Percentiles rank a stretch among this genome's conserved stretches.
Evolutionary conservation across 2,888 invertebrate species (phyloP).

Genomic region (Tipula confusa): DNA sequence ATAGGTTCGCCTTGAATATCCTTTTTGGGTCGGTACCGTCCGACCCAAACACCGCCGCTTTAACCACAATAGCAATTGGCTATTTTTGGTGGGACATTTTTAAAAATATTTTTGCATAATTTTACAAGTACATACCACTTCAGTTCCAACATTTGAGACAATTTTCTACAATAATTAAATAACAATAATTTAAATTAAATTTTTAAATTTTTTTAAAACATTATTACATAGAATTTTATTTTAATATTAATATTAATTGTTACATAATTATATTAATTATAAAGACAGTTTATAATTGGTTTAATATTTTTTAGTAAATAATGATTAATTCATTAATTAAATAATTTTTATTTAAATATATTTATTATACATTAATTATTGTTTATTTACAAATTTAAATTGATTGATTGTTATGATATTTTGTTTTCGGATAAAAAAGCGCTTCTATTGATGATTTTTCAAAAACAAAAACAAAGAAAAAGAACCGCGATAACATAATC

Average conservation of each 20-base stretch:
- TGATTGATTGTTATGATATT: not conserved
- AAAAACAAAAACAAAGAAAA: no score
- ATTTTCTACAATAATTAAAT: no score
- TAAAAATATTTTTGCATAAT: no score
- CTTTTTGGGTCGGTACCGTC: no score
- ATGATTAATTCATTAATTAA: not conserved
- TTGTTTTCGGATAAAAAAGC: not conserved
- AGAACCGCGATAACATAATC: not conserved
- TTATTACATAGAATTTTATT: not conserved
- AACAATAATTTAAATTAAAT: not conserved
- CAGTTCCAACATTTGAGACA: no score
- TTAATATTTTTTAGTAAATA: not conserved
- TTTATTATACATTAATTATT: not conserved
- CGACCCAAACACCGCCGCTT: no score
- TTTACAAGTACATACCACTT: no score
- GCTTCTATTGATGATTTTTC: not conserved
- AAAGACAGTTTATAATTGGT: not conserved
- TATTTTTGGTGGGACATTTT: no score
- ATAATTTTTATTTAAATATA: not conserved
- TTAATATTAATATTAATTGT: not conserved
- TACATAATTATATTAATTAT: not conserved
- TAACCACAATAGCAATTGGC: no score
- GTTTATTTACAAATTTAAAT: not conserved
- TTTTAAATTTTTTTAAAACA: not conserved
- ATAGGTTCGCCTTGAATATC: no score